phyloP scores from a whole-genome alignment of 2,888 invertebrate species.

The Phyllotreta cruciferae region DNA sequence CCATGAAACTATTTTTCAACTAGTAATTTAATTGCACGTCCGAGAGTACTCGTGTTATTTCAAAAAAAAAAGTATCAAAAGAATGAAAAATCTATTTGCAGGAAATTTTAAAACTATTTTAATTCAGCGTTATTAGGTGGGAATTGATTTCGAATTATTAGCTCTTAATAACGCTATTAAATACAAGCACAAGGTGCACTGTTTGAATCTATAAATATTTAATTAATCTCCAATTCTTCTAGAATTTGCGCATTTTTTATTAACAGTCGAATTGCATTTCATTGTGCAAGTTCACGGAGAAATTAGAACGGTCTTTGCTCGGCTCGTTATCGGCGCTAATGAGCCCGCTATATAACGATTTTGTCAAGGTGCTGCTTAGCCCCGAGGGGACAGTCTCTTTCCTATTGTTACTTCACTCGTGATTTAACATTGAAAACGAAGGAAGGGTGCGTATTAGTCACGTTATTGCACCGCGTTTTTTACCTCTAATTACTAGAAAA shows the following conservation, averaged over 20 bases:
- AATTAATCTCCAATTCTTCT: no score
- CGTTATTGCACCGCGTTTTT: no score
- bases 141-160: no score
- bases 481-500: no score
- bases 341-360: constrained; percentile 8
- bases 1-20: constrained; percentile 28
- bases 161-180: no score
- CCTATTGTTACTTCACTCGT: constrained; percentile 5
- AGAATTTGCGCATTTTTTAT: no score
- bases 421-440: constrained; percentile 11
- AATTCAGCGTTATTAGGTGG: no score
- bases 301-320: constrained; percentile 30
- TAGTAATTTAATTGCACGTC: constrained; percentile 12
- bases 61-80: neutral
- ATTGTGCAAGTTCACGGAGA: constrained; percentile 30
- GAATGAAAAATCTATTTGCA: neutral
- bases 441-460: no score
- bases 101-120: no score
- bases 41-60: neutral
- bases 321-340: constrained; percentile 22
- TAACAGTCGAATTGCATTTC: no score
- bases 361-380: constrained; percentile 26
- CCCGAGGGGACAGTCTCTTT: constrained; percentile 12
- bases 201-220: no score
- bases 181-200: no score